Base-by-base conservation (phyloP, 2,797 vertebrate species). In the Monodelphis domestica region DNA sequence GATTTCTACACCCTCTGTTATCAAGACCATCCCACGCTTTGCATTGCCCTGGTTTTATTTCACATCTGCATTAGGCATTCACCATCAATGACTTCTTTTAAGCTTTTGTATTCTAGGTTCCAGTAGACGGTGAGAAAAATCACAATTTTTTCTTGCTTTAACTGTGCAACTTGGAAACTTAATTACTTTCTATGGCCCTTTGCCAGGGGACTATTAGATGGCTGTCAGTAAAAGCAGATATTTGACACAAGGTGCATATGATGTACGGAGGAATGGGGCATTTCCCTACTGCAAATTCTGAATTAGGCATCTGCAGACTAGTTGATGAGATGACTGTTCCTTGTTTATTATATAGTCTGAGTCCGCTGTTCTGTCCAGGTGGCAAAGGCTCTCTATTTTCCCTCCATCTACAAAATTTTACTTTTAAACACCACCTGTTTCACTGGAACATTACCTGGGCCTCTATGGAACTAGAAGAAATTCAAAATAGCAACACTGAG, bases 151-250 rank as follows among this genome's bases (percentile, higher is more conserved):
- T 90, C 87, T 33, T 87, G n/a, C n/a, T 91, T 52, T 90, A 95
- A 90, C 87, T 70, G 90, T 95, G 70, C 38, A 78, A 45, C 70
- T 78, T 78, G 95, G 94, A 98, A 96, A 95, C 50, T 51, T 63
- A 94, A 50, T 92, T 84, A 89, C 3, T 92, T 94, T 93, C 90
- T 87, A 88, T 63, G 88, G 90, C 94, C 0, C 0, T 33, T 45
- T 94, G 93, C 94, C 95, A 97, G 52, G 97, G 51, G 94, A 92
- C 93, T 55, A 91, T 87, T 96, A 96, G 95, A 94, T 52, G 63
- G 9, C 91, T 2, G n/a, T 96, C 97, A 96, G 78, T 89, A 93
- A 96, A 95, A 94, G 92, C 84, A 94, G 95, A 94, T 28, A 93
- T 57, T 95, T 95, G 96, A 93, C 95, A 94, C 52, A 78, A 17